Base-by-base conservation (phyloP, 2,888 invertebrate species). In the Eledone cirrhosa region DNA sequence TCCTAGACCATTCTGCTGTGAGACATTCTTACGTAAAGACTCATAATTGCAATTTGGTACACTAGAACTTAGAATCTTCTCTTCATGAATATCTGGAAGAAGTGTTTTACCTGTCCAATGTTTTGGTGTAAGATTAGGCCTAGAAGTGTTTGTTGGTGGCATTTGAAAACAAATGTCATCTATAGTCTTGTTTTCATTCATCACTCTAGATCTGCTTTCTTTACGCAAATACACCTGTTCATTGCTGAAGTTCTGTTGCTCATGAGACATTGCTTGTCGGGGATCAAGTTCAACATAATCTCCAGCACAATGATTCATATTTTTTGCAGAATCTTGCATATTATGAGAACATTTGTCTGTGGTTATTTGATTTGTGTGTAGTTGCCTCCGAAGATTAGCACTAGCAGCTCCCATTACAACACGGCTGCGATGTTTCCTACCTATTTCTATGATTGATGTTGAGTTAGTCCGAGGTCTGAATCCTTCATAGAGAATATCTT, bases 41-140 rank as follows among this genome's bases (percentile, higher is more conserved):
- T 75, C 75, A n/a, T 27, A 27, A 75, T 47, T 75, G 27, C 48
- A 75, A 24, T 48, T 75, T 2, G 75, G 75, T n/a, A 75, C 47
- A 24, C 75, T 75, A 24, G 75, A 75, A 75, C 75, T 75, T 7
- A 75, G 75, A 75, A 75, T 75, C 27, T 75, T 75, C 8, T 75
- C 75, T 27, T 75, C 75, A 8, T 75, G 75, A 48, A 75, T 75
- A 48, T 75, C 75, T 48, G 75, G 75, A 75, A 75, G 75, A 22
- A 74, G 8, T 13, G 33, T 75, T 31, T 75, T 75, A 47, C 75
- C 75, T 75, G 33, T 24, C 75, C 75, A 75, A 2, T n/a, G 31
- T 69, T 69, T 69, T 5, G 69, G 69, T 33, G 31, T 69, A 31
- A 69, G 31, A 33, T 33, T 69, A 69, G 22, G 29, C 4, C 33